A percentile compares a stretch with the other conserved stretches of the same genome.
phyloP scores from a whole-genome alignment of 2,797 vertebrate species.

The Molossus alvarezi region DNA sequence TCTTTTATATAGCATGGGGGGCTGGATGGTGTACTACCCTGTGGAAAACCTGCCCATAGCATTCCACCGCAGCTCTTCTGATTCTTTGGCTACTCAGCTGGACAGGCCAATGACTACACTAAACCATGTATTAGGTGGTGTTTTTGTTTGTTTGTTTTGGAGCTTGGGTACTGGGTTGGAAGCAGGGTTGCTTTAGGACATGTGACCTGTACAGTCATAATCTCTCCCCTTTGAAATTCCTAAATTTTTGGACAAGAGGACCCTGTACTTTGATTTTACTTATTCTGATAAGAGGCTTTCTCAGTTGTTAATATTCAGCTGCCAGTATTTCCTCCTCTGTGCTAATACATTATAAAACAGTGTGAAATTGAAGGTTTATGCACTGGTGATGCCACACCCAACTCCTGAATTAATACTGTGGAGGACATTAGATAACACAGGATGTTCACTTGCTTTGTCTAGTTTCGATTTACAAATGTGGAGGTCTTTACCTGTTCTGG shows the following conservation, averaged over 20 bases:
- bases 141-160: not conserved
- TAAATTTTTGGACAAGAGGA: not conserved
- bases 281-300: not conserved
- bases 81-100: not conserved
- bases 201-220: not conserved
- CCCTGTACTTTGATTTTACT: not conserved
- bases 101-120: not conserved
- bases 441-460: conserved; percentile 18
- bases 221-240: not conserved
- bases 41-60: conserved; percentile 58
- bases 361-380: not conserved
- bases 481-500: not conserved
- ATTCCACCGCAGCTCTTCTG: not conserved
- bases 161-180: not conserved
- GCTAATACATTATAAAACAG: not conserved
- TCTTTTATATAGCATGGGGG: not conserved
- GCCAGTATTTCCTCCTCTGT: not conserved
- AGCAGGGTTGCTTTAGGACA: not conserved
- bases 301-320: not conserved
- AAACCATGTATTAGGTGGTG: not conserved
- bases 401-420: not conserved
- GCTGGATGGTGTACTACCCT: conserved; percentile 1
- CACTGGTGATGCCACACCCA: conserved; percentile 47
- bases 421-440: not conserved
- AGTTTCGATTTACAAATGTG: conserved; percentile 43